A percentile compares a stretch with the other conserved stretches of the same genome.
phyloP scores from a whole-genome alignment of 2,888 invertebrate genomes.

The Actias luna region DNA sequence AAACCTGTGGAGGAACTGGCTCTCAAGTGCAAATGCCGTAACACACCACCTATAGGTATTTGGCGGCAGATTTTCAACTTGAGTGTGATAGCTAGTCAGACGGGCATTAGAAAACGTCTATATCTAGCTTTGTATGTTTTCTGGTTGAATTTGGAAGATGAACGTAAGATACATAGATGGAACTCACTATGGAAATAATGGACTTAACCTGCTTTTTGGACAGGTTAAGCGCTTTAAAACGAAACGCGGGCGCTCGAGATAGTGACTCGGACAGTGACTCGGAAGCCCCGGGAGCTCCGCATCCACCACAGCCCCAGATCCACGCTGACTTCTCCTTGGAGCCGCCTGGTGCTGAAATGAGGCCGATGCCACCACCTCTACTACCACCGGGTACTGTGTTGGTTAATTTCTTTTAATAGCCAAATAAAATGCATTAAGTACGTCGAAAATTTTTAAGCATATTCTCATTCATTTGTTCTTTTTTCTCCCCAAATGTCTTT shows the following conservation, averaged over 20 bases:
- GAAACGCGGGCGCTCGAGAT: conserved; percentile 48
- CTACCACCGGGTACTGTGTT: conserved; percentile 52
- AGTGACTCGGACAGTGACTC: conserved; percentile 68
- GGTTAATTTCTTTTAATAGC: not conserved
- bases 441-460: not conserved
- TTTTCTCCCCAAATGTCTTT: too few species aligned
- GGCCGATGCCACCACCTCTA: conserved; percentile 65
- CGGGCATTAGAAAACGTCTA: too few species aligned
- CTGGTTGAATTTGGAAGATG: too few species aligned
- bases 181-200: too few species aligned
- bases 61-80: too few species aligned
- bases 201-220: conserved; percentile 1
- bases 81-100: too few species aligned
- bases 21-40: too few species aligned
- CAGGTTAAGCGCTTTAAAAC: conserved; percentile 63
- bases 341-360: conserved; percentile 66
- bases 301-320: conserved; percentile 22
- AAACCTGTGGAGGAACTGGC: too few species aligned
- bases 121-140: too few species aligned
- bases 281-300: conserved; percentile 32
- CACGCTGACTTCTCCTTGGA: conserved; percentile 53
- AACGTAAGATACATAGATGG: too few species aligned
- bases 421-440: not conserved
- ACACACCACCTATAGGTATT: too few species aligned
- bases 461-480: not conserved